A percentile compares a stretch with the other conserved stretches of the same genome.
These are phyloP conservation scores for Eupelmus urozonus DNA, from an alignment of 2,888 invertebrate genomes.

Conservation along the genomic window DNA sequence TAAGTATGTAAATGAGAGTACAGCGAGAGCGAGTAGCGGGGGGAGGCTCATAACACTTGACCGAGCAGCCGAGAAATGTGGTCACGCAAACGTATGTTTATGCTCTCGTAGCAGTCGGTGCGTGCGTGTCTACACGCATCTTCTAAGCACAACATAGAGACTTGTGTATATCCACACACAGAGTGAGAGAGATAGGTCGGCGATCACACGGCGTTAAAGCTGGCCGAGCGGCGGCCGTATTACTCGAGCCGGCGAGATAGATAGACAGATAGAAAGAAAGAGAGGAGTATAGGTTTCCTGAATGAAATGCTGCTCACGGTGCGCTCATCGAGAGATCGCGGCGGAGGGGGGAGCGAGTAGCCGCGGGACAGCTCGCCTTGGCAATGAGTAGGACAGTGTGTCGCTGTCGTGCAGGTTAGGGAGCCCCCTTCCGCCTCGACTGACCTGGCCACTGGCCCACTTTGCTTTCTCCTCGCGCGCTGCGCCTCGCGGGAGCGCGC, in stretches of 20 bases:
- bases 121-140: not conserved
- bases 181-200: not conserved
- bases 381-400: constrained; percentile 77
- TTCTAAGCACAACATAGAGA: not conserved
- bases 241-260: no score
- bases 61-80: constrained; percentile 37
- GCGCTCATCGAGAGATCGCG: constrained; percentile 1
- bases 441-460: constrained; percentile 76
- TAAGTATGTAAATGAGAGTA: no score
- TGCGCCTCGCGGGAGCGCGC: no score
- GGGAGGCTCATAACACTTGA: constrained; percentile 32
- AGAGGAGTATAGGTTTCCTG: not conserved
- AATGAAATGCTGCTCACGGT: not conserved
- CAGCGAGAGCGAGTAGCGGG: not conserved
- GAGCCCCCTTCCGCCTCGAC: constrained; percentile 72
- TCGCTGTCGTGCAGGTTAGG: constrained; percentile 74
- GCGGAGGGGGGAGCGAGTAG: not conserved
- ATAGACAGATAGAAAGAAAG: constrained; percentile 12
- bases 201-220: no score
- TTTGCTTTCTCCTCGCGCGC: constrained; percentile 69
- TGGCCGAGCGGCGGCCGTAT: no score
- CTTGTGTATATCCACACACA: not conserved
- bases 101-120: not conserved
- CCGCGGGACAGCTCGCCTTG: constrained; percentile 59
- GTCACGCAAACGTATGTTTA: constrained; percentile 10